Evolutionary conservation across 2,888 invertebrate genomes (phyloP).

Genomic region (Parnassius apollo): DNA sequence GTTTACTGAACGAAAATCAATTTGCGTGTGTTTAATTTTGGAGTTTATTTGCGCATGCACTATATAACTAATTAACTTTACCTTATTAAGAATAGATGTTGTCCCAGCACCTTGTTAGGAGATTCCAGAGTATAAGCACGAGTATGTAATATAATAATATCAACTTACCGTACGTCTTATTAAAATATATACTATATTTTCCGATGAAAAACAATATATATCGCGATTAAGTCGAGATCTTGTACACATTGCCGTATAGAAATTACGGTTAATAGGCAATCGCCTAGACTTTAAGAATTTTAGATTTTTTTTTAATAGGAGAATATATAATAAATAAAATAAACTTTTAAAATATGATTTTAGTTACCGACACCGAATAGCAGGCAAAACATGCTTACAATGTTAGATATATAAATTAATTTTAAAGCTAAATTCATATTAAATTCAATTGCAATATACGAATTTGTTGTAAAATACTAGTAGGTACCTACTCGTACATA

Average conservation of each 20-base stretch:
- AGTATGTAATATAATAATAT: constrained; percentile 45
- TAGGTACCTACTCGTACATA: too few relatives aligned
- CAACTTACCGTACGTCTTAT: constrained; percentile 66
- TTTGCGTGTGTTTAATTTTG: constrained; percentile 72
- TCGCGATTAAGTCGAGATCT: constrained; percentile 62
- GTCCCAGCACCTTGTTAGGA: constrained; percentile 68
- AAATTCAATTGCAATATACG: too few relatives aligned
- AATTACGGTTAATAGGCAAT: constrained; percentile 39
- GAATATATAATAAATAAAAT: neutral
- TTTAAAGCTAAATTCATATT: neutral
- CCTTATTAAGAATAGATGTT: constrained; percentile 54
- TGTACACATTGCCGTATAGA: constrained; percentile 40
- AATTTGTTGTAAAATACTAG: too few relatives aligned
- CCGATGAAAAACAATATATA: constrained; percentile 52
- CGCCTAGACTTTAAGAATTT: constrained; percentile 46
- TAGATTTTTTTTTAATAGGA: neutral
- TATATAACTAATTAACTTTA: constrained; percentile 42
- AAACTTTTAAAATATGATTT: constrained; percentile 3
- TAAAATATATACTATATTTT: constrained; percentile 56
- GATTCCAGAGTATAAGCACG: constrained; percentile 48
- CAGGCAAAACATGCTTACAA: constrained; percentile 16
- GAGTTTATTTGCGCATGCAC: constrained; percentile 68
- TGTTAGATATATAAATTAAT: constrained; percentile 4
- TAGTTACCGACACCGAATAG: constrained; percentile 22
- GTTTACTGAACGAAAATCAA: constrained; percentile 33